Evolutionary conservation across 2,888 invertebrate species (phyloP).

Genomic region (Sarcophaga rosellei): DNA sequence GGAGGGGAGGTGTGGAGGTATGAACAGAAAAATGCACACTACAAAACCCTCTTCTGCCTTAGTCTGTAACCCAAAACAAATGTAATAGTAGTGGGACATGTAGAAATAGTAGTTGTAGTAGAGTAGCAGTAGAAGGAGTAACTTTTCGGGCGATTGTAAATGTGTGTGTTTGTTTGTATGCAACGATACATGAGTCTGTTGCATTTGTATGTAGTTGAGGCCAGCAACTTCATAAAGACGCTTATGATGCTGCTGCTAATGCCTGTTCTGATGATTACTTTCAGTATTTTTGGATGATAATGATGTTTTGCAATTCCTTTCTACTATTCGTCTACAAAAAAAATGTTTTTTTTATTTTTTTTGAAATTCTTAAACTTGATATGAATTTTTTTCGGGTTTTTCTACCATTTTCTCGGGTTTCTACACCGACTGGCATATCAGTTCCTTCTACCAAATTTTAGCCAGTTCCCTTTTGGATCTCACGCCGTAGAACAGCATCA

Average conservation of each 20-base stretch:
- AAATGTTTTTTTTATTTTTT: slow-evolving; percentile 43
- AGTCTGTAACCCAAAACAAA: too few relatives aligned
- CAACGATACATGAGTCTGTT: slow-evolving; percentile 13
- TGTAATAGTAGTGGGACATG: background rate
- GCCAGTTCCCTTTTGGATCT: slow-evolving; percentile 11
- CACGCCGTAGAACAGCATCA: slow-evolving; percentile 23
- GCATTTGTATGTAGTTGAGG: background rate
- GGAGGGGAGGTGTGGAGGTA: background rate
- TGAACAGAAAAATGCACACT: slow-evolving; percentile 32
- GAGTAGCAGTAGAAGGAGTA: background rate
- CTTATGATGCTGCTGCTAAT: background rate
- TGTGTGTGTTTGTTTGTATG: background rate
- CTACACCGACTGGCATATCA: background rate
- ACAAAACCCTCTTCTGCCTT: slow-evolving; percentile 2
- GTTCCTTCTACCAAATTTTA: background rate
- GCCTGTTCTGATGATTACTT: slow-evolving; percentile 24
- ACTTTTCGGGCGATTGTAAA: slow-evolving; percentile 21
- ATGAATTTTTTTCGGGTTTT: slow-evolving; percentile 8
- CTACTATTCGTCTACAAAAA: slow-evolving; percentile 3
- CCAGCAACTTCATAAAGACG: slow-evolving; percentile 41
- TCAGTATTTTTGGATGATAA: slow-evolving; percentile 31
- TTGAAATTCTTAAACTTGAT: slow-evolving; percentile 39
- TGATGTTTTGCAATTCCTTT: slow-evolving; percentile 44
- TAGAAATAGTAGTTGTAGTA: background rate
- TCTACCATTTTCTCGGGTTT: background rate